These are phyloP conservation scores for Colius striatus DNA, from an alignment of 2,113 vertebrate species.

Conservation along the genomic window DNA sequence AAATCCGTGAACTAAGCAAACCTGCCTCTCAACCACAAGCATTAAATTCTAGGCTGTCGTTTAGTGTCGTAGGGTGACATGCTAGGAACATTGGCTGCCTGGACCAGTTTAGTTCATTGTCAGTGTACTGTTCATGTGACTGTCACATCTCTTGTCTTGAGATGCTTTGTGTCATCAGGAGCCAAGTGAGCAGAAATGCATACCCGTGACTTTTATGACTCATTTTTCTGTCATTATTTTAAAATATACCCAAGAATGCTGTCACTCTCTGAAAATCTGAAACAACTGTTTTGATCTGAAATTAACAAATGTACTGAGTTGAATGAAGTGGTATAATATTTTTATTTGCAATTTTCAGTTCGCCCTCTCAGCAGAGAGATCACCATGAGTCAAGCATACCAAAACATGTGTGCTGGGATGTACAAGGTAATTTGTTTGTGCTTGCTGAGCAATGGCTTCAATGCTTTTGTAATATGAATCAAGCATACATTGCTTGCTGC, in stretches of 20 bases:
- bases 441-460: background rate
- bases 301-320: background rate
- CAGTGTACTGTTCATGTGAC: background rate
- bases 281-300: background rate
- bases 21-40: background rate
- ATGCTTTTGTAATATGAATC: background rate
- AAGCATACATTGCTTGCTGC: background rate
- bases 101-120: background rate
- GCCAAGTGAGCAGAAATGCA: background rate
- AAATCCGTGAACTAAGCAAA: background rate
- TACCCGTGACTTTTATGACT: background rate
- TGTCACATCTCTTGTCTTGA: background rate
- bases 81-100: background rate
- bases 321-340: background rate
- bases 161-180: background rate
- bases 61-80: background rate
- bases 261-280: background rate
- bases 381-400: slow-evolving; percentile 97
- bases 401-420: slow-evolving; percentile 99
- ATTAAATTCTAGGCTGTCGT: background rate
- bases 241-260: background rate
- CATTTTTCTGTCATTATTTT: background rate
- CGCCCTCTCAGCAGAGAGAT: slow-evolving; percentile 96
- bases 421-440: slow-evolving; percentile 86
- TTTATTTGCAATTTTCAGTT: slow-evolving; percentile 76